Evolutionary conservation across 2,888 invertebrate species (phyloP).

Genomic region (Eustalomyia histrio): DNA sequence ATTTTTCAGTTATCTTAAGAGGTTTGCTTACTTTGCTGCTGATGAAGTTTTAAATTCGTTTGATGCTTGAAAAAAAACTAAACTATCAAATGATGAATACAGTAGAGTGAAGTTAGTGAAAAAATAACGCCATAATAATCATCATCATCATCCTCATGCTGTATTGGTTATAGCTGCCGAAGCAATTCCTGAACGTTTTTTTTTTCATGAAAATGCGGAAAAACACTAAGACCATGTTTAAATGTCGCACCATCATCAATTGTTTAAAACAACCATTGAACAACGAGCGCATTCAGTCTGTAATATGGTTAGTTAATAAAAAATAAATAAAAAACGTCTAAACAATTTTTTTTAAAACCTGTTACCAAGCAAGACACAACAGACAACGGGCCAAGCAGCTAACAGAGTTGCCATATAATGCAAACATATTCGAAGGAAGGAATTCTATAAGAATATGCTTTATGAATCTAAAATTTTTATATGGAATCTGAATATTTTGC

Average conservation of each 20-base stretch:
- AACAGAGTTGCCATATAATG: not conserved
- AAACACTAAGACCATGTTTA: conserved; percentile 9
- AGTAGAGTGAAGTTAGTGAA: not conserved
- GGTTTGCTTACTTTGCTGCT: not conserved
- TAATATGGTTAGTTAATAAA: conserved; percentile 8
- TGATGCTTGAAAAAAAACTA: not conserved
- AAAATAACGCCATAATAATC: conserved; percentile 16
- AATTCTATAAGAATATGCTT: too few species aligned
- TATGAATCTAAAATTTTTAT: too few species aligned
- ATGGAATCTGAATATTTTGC: too few species aligned
- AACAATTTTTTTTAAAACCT: not conserved
- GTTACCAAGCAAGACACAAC: conserved; percentile 2
- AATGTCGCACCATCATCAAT: conserved; percentile 8
- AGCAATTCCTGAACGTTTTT: conserved; percentile 9
- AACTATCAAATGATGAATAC: not conserved
- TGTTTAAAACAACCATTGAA: conserved; percentile 5
- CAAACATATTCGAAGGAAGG: not conserved
- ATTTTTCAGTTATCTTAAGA: conserved; percentile 3
- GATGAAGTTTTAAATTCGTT: not conserved
- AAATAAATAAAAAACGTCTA: conserved; percentile 1
- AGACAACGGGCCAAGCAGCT: conserved; percentile 2
- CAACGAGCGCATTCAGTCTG: conserved; percentile 1
- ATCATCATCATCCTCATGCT: not conserved
- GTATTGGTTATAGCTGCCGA: not conserved
- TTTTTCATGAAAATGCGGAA: conserved; percentile 3